Conservation (phyloP, 2,113 vertebrate genomes). For the Nothocercus nigrocapillus region DNA sequence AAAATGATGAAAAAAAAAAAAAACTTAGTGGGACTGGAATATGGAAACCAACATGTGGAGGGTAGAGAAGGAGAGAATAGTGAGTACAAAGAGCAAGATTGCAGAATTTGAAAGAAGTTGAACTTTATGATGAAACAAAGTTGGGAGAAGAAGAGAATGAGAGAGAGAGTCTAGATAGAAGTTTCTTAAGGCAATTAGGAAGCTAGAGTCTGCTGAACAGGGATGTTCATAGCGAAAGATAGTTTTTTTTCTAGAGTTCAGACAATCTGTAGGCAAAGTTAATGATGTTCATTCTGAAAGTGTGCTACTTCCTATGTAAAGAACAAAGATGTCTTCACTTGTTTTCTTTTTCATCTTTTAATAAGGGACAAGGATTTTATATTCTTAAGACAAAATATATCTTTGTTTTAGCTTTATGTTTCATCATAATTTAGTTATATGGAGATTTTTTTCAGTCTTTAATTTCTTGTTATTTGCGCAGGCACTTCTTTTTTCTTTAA, state of each 20-base stretch:
- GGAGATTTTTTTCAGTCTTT: background rate
- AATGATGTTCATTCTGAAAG: background rate
- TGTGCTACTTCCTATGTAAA: background rate
- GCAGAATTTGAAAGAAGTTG: constrained; percentile 33
- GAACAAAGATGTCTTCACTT: background rate
- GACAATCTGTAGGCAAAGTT: background rate
- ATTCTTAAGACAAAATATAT: background rate
- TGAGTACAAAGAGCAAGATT: constrained; percentile 37
- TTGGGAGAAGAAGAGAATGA: background rate
- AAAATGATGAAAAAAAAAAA: constrained; percentile 45
- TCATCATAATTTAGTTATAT: background rate
- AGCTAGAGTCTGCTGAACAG: background rate
- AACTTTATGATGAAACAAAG: constrained; percentile 5
- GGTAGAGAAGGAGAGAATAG: constrained; percentile 10
- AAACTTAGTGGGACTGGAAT: constrained; percentile 41
- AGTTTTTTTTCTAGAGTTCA: background rate
- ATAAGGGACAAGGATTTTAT: background rate
- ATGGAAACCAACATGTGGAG: background rate
- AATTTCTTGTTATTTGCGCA: background rate
- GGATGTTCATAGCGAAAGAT: background rate
- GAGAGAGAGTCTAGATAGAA: background rate
- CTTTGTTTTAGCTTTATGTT: background rate
- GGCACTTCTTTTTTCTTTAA: background rate
- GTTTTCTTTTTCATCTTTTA: background rate
- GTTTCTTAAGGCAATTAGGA: background rate